phyloP scores from a whole-genome alignment of 2,888 invertebrate species.

The Coelinius sp. region DNA sequence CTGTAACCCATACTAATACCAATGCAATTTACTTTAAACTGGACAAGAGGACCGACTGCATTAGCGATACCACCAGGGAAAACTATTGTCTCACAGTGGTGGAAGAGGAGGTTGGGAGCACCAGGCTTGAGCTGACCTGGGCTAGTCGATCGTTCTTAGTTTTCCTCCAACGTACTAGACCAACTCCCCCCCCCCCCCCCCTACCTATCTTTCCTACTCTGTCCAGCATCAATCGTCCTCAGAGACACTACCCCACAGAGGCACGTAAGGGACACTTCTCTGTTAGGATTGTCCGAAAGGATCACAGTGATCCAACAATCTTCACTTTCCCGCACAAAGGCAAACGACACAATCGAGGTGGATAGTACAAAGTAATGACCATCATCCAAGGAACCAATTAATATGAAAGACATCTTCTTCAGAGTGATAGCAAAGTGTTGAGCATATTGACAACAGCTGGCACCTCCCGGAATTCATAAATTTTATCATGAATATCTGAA shows the following conservation, averaged over 20 bases:
- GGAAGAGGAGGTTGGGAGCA: not conserved
- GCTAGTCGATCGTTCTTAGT: conserved; percentile 31
- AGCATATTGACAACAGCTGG: no score
- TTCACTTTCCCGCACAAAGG: not conserved
- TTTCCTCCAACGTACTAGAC: not conserved
- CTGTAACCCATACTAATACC: conserved; percentile 42
- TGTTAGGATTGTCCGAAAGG: conserved; percentile 14
- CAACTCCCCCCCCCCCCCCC: no score
- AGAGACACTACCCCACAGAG: not conserved
- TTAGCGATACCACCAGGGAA: conserved; percentile 55
- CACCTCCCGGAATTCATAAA: not conserved
- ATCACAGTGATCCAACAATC: conserved; percentile 25
- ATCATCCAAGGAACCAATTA: not conserved
- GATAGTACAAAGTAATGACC: conserved; percentile 26
- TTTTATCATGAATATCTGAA: not conserved
- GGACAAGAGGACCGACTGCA: conserved; percentile 55
- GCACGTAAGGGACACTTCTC: conserved; percentile 4
- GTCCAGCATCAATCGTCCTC: conserved; percentile 19
- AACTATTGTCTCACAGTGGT: conserved; percentile 49
- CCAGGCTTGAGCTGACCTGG: conserved; percentile 1
- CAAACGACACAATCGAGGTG: conserved; percentile 31
- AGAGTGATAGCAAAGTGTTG: not conserved
- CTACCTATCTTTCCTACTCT: conserved; percentile 15
- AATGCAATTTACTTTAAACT: conserved; percentile 61
- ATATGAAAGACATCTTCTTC: no score